Conservation (phyloP, 2,888 invertebrate genomes). For the Liopterus haemorrhoidalis region DNA sequence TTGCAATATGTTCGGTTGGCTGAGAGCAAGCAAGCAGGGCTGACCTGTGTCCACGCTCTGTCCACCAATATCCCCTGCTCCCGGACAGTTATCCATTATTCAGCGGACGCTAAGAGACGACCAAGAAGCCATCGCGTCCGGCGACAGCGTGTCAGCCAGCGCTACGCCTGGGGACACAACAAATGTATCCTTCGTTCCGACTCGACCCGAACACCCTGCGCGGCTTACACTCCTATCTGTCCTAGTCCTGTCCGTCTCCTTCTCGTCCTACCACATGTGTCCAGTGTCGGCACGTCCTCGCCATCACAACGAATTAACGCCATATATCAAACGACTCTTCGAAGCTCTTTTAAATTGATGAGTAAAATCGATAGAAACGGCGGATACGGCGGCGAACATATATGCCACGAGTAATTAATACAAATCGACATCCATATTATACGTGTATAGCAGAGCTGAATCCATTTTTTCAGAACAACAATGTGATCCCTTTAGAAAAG, state of each 20-base stretch:
- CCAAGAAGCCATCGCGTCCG: slow-evolving; percentile 43
- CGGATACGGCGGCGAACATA: too few relatives aligned
- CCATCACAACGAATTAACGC: background rate
- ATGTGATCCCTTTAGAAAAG: slow-evolving; percentile 33
- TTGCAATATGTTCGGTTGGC: slow-evolving; percentile 19
- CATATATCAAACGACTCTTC: too few relatives aligned
- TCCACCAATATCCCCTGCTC: slow-evolving; percentile 42
- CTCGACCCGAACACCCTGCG: slow-evolving; percentile 6
- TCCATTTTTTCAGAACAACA: slow-evolving; percentile 32
- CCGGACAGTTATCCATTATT: slow-evolving; percentile 43
- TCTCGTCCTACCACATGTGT: slow-evolving; percentile 2
- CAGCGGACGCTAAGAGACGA: slow-evolving; percentile 40
- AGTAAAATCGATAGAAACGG: too few relatives aligned
- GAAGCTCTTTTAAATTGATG: too few relatives aligned
- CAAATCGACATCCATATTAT: slow-evolving; percentile 21
- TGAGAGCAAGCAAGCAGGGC: slow-evolving; percentile 12
- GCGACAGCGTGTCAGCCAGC: slow-evolving; percentile 39
- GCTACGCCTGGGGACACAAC: slow-evolving; percentile 33
- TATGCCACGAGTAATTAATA: slow-evolving; percentile 19
- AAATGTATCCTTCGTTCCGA: slow-evolving; percentile 40
- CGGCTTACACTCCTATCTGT: slow-evolving; percentile 5
- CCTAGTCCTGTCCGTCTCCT: too few relatives aligned
- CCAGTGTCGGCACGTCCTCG: background rate
- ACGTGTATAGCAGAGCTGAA: slow-evolving; percentile 14
- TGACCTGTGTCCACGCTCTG: slow-evolving; percentile 43